phyloP scores from a whole-genome alignment of 2,113 vertebrate genomes.

The Piliocolobus tephrosceles region DNA sequence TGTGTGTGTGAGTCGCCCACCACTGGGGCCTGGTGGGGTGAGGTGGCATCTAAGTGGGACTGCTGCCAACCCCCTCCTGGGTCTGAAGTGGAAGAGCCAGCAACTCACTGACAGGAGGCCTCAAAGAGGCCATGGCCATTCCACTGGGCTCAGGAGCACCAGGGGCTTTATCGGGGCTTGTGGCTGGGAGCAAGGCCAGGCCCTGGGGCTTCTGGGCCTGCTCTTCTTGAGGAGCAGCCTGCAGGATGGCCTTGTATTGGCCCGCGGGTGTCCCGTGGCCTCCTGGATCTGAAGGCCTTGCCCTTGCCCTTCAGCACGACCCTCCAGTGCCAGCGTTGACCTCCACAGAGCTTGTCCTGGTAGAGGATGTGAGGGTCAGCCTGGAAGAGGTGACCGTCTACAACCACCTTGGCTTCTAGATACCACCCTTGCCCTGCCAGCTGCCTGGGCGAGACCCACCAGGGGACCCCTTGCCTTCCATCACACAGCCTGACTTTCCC shows the following conservation, averaged over 20 bases:
- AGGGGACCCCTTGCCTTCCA: fast-evolving
- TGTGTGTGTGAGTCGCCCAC: fast-evolving
- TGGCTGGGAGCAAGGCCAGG: background rate
- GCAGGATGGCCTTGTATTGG: too few species aligned
- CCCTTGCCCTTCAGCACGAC: conserved; percentile 82
- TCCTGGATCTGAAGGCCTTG: background rate
- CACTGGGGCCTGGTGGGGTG: background rate
- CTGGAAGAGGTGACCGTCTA: conserved; percentile 90
- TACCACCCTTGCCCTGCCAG: conserved; percentile 61
- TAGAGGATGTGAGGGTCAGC: conserved; percentile 92
- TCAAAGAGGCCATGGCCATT: background rate
- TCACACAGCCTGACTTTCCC: background rate
- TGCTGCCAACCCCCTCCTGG: too few species aligned
- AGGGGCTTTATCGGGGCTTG: background rate
- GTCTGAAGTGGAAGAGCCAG: background rate
- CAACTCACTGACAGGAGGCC: background rate
- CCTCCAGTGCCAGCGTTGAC: conserved; percentile 87
- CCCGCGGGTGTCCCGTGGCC: fast-evolving
- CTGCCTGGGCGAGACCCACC: fast-evolving
- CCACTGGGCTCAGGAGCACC: too few species aligned
- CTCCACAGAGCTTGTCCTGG: conserved; percentile 92
- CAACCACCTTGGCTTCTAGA: conserved; percentile 92
- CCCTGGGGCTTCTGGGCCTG: background rate
- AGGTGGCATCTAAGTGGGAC: background rate
- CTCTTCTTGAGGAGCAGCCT: fast-evolving